Evolutionary conservation across 30 jellyfish, hydroid and myxozoan genomes (phyloP), one percentile per base, ranked within the genome.

Genomic region (Chrysaora quinquecirrha): DNA sequence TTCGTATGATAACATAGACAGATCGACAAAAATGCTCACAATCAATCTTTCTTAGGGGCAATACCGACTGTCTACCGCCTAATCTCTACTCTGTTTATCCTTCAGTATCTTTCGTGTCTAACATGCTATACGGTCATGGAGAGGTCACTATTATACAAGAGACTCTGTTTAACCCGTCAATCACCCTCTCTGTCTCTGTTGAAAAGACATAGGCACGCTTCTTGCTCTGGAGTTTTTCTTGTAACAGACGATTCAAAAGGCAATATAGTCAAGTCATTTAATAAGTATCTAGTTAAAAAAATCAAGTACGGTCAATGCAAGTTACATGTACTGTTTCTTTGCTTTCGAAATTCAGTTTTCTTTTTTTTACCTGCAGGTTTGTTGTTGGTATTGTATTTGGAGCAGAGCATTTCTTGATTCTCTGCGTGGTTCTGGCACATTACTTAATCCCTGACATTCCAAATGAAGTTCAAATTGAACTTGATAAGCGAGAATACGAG

Each of bases 311-410:
- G n/a, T n/a, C n/a, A n/a, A n/a, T n/a, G n/a, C n/a, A n/a, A n/a
- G 16, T 43, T 43, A 43, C 16, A 6, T 43, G 9, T 6, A 43
- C 16, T 6, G 58, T 16, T 43, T 43, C 58, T 16, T 6, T 43
- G 58, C 58, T 43, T 43, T 43, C 58, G 58, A 16, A 16, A 16
- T 9, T 6, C 58, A 43, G 58, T 6, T 76, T 22, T 79, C 69
- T 69, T 21, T 21, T 34, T 18, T 86, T 76, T 71, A 47, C 0
- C 18, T 64, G 32, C 56, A 93, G 98, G 66, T 93, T 80, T 67
- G 95, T 93, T 34, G 98, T 93, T 58, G 98, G 98, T 19, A 74
- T 93, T 46, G 98, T 93, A 0, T 93, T 86, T 73, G 87, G 87
- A 25, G 95, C 96, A 1, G 98, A 93, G 64, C 98, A 93, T 43